These are phyloP conservation scores for Microchrysa polita DNA, from an alignment of 2,888 invertebrate genomes.

Conservation along the genomic window DNA sequence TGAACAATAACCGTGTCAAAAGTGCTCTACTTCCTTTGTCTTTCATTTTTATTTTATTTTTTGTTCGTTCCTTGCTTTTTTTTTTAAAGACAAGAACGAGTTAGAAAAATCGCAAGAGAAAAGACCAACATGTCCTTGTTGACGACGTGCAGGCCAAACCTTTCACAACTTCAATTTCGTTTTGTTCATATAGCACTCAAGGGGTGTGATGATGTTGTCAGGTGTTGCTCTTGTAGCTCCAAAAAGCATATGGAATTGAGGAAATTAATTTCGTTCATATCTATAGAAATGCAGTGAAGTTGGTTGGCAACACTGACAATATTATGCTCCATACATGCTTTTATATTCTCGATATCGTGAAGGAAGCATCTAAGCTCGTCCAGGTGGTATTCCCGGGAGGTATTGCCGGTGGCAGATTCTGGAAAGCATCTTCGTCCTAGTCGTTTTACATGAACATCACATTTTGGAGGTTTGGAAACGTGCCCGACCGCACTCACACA, in stretches of 20 bases:
- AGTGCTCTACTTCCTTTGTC: constrained; percentile 1
- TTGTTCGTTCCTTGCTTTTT: too few species aligned
- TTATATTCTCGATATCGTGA: too few species aligned
- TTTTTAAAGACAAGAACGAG: not conserved
- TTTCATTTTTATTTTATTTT: too few species aligned
- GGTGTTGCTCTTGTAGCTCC: not conserved
- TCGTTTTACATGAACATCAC: constrained; percentile 4
- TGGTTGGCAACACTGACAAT: too few species aligned
- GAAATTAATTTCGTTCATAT: not conserved
- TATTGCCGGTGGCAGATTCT: not conserved
- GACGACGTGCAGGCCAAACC: not conserved
- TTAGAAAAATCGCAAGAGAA: not conserved
- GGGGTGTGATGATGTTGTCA: not conserved
- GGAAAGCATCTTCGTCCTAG: too few species aligned
- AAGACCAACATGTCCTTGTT: not conserved
- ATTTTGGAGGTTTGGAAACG: not conserved
- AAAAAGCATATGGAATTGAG: not conserved
- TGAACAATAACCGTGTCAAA: constrained; percentile 6
- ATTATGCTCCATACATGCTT: too few species aligned
- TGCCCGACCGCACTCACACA: constrained; percentile 5
- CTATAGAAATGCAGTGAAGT: not conserved
- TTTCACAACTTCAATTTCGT: constrained; percentile 1
- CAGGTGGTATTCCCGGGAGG: constrained; percentile 17
- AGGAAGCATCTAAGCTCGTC: not conserved
- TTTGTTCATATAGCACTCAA: not conserved